These are phyloP conservation scores for Pachliopta kotzebuea DNA, from an alignment of 2,888 invertebrate genomes.

Conservation along the genomic window DNA sequence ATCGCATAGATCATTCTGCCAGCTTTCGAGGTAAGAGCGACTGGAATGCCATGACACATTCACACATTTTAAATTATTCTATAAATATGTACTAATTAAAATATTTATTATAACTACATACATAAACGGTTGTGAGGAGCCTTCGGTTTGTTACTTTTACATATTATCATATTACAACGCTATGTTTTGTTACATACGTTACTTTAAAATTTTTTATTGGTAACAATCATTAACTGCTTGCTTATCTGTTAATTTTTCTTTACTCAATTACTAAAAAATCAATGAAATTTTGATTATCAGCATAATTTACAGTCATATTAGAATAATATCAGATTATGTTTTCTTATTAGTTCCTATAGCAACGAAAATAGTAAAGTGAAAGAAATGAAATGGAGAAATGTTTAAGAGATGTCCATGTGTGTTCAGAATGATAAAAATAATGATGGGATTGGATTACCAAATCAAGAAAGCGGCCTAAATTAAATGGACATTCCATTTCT, in stretches of 20 bases:
- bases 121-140: not conserved
- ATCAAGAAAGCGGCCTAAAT: too few species aligned
- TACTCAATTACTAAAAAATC: not conserved
- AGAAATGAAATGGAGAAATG: too few species aligned
- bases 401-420: too few species aligned
- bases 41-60: constrained; percentile 24
- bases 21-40: constrained; percentile 18
- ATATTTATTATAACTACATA: not conserved
- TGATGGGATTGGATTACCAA: too few species aligned
- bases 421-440: too few species aligned
- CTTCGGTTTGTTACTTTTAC: not conserved
- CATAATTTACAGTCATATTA: not conserved
- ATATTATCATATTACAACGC: not conserved
- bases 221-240: not conserved
- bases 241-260: too few species aligned
- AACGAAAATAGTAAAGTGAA: too few species aligned
- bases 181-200: not conserved
- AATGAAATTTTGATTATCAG: not conserved
- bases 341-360: not conserved
- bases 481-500: not conserved
- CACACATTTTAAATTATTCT: constrained; percentile 17
- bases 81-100: constrained; percentile 21
- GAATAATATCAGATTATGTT: not conserved
- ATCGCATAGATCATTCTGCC: constrained; percentile 20
- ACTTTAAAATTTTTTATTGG: not conserved